A percentile compares a stretch with the other conserved stretches of the same genome.
These are phyloP conservation scores for Digitonthophagus gazella DNA, from an alignment of 2,888 invertebrate genomes.

Conservation along the genomic window DNA sequence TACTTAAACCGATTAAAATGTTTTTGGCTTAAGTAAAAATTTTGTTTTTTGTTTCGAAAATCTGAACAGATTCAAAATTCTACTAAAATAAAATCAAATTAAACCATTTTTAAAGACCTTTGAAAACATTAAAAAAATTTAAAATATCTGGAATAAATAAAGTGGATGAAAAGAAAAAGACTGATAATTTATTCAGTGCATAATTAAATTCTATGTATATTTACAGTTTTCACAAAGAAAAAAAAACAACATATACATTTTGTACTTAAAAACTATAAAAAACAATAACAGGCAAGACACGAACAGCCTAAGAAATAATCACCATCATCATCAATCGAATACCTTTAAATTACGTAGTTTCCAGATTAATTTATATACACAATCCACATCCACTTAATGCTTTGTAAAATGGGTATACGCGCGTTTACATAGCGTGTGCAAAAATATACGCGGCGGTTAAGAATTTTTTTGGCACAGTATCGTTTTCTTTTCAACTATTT, in stretches of 20 bases:
- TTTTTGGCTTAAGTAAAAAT: too few relatives aligned
- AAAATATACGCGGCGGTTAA: constrained; percentile 29
- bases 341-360: not conserved
- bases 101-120: too few relatives aligned
- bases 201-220: constrained; percentile 48
- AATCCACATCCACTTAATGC: not conserved
- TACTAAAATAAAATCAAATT: too few relatives aligned
- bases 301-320: constrained; percentile 46
- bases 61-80: too few relatives aligned
- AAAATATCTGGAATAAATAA: too few relatives aligned
- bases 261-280: constrained; percentile 52
- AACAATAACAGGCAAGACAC: constrained; percentile 54
- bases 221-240: constrained; percentile 52
- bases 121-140: too few relatives aligned
- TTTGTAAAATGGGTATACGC: not conserved
- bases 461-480: constrained; percentile 47
- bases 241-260: constrained; percentile 53
- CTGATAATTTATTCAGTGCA: constrained; percentile 29
- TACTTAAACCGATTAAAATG: too few relatives aligned
- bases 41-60: too few relatives aligned
- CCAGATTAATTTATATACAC: constrained; percentile 7
- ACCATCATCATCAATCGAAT: constrained; percentile 22
- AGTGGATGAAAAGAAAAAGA: too few relatives aligned
- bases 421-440: not conserved
- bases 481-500: constrained; percentile 22